Conservation (phyloP, 2,888 invertebrate genomes). For the Stomorhina lunata region DNA sequence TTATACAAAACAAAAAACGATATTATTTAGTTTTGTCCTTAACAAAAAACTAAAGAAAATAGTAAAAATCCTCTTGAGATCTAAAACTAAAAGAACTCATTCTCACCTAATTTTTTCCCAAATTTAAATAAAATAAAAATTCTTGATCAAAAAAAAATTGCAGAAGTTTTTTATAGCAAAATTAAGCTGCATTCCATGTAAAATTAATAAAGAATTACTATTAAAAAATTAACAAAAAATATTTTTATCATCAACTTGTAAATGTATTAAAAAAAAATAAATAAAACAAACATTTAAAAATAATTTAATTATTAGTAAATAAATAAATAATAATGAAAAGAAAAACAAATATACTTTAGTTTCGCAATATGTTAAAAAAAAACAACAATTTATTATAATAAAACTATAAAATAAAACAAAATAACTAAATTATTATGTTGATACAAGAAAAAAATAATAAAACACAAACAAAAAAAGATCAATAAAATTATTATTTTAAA, state of each 20-base stretch:
- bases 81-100: constrained; percentile 37
- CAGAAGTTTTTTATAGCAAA: constrained; percentile 63
- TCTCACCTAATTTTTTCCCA: constrained; percentile 15
- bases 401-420: constrained; percentile 40
- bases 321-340: constrained; percentile 52
- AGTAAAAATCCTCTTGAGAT: constrained; percentile 23
- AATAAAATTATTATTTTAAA: constrained; percentile 65
- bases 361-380: constrained; percentile 72
- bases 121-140: constrained; percentile 9
- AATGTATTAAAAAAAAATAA: constrained; percentile 44
- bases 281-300: constrained; percentile 15
- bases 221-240: constrained; percentile 23
- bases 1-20: constrained; percentile 23
- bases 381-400: constrained; percentile 63
- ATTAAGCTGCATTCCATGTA: constrained; percentile 79
- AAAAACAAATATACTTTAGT: constrained; percentile 65
- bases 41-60: neutral
- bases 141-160: constrained; percentile 32
- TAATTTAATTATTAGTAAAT: constrained; percentile 59
- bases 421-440: constrained; percentile 42
- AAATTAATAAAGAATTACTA: constrained; percentile 67
- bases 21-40: constrained; percentile 32
- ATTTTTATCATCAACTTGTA: constrained; percentile 48
- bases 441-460: constrained; percentile 64
- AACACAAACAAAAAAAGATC: constrained; percentile 52